Percentiles rank a stretch among this genome's conserved stretches.
phyloP scores from a whole-genome alignment of 2,113 vertebrate genomes.

The Cochlearius cochlearius region DNA sequence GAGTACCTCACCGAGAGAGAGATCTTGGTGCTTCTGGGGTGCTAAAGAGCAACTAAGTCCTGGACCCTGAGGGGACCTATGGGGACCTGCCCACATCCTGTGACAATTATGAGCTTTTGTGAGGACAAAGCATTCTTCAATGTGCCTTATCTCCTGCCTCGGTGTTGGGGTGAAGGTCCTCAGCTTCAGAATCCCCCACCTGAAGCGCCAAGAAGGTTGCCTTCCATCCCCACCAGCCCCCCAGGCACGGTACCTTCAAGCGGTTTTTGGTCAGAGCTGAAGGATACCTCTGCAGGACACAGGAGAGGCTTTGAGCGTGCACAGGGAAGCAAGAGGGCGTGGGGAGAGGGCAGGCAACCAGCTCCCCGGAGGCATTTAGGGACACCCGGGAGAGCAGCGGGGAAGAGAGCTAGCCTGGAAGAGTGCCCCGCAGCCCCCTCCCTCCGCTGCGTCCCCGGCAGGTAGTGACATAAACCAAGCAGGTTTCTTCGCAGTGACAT shows the following conservation, averaged over 20 bases:
- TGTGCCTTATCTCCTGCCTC: not conserved
- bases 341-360: not conserved
- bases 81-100: not conserved
- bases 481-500: constrained; percentile 30
- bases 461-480: constrained; percentile 32
- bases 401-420: not conserved
- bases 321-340: not conserved
- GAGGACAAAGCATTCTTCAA: not conserved
- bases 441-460: not conserved
- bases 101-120: not conserved
- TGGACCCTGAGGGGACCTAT: not conserved
- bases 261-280: not conserved
- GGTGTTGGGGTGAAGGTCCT: not conserved
- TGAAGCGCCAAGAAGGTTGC: not conserved
- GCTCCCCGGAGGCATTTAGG: not conserved
- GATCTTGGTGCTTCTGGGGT: not conserved
- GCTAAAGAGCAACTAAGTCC: not conserved
- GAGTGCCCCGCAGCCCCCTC: not conserved
- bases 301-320: not conserved
- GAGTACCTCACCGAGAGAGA: not conserved
- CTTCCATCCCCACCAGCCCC: not conserved
- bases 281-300: not conserved
- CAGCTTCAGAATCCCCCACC: not conserved
- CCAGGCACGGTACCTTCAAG: not conserved
- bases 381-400: not conserved